These are phyloP conservation scores for Decapterus maruadsi DNA, from an alignment of 2,797 vertebrate species.

Conservation along the genomic window DNA sequence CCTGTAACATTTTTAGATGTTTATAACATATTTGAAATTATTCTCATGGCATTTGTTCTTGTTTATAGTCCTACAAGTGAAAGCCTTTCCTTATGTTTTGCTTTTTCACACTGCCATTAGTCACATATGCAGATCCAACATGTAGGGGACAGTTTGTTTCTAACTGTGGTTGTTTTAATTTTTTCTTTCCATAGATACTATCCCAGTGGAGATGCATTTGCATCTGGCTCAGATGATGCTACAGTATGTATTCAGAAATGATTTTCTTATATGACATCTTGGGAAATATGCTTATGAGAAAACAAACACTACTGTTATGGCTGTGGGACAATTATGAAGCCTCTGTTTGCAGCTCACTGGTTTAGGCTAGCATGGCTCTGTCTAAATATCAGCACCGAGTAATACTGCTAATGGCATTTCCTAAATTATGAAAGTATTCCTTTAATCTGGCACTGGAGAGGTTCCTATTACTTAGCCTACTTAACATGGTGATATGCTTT, in stretches of 20 bases:
- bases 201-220: slow-evolving; percentile 98
- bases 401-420: not conserved
- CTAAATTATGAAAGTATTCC: not conserved
- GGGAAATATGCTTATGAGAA: not conserved
- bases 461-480: slow-evolving; percentile 3
- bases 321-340: not conserved
- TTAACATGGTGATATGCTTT: not conserved
- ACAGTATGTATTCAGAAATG: slow-evolving; percentile 87
- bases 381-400: not conserved
- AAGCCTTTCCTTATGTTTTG: not conserved
- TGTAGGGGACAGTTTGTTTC: not conserved
- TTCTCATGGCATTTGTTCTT: not conserved
- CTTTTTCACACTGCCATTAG: slow-evolving; percentile 7
- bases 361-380: not conserved
- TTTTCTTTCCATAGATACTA: slow-evolving; percentile 89
- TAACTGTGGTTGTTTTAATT: slow-evolving; percentile 12
- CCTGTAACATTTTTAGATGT: not conserved
- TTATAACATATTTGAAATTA: not conserved
- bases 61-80: not conserved
- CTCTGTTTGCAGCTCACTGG: not conserved
- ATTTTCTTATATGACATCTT: not conserved
- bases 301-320: not conserved
- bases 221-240: slow-evolving; percentile 98
- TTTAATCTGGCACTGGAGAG: not conserved
- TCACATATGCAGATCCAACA: not conserved